These are phyloP conservation scores for Folsomia manolachei DNA, from an alignment of 2,888 invertebrate species.

Conservation along the genomic window DNA sequence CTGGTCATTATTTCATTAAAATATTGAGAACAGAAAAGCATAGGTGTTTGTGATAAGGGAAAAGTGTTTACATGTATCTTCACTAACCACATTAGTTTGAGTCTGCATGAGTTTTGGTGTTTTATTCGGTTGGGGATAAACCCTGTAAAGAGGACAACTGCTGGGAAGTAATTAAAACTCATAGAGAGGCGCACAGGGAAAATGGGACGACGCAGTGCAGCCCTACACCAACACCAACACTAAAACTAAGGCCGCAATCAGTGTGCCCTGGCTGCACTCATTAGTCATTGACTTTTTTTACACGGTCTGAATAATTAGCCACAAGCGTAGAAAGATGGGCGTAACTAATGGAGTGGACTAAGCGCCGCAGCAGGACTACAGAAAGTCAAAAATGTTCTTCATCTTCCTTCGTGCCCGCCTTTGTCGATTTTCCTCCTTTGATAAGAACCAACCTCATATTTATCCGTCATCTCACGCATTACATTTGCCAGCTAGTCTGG, in stretches of 20 bases:
- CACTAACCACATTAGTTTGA: not conserved
- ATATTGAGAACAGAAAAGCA: not conserved
- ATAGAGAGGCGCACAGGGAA: slow-evolving; percentile 44
- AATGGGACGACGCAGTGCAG: slow-evolving; percentile 36
- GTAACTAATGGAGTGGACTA: slow-evolving; percentile 48
- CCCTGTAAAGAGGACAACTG: slow-evolving; percentile 36
- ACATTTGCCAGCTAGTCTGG: not conserved
- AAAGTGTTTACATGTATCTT: slow-evolving; percentile 21
- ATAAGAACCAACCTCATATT: slow-evolving; percentile 16
- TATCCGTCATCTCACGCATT: slow-evolving; percentile 10
- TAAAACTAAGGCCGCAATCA: not conserved
- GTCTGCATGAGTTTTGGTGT: not conserved
- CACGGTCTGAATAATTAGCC: slow-evolving; percentile 48
- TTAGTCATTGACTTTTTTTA: slow-evolving; percentile 49
- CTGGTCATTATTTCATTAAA: slow-evolving; percentile 8
- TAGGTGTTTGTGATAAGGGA: slow-evolving; percentile 12
- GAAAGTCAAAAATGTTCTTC: slow-evolving; percentile 41
- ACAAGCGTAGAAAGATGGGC: slow-evolving; percentile 49
- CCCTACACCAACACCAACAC: not conserved
- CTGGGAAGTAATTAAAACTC: slow-evolving; percentile 51
- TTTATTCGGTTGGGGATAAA: not conserved
- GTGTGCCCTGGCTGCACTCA: slow-evolving; percentile 37
- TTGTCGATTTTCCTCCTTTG: slow-evolving; percentile 25
- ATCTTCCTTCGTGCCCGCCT: slow-evolving; percentile 40
- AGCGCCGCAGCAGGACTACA: slow-evolving; percentile 48